Conservation (phyloP, 2,797 vertebrate species). For the Sebastes variabilis region DNA sequence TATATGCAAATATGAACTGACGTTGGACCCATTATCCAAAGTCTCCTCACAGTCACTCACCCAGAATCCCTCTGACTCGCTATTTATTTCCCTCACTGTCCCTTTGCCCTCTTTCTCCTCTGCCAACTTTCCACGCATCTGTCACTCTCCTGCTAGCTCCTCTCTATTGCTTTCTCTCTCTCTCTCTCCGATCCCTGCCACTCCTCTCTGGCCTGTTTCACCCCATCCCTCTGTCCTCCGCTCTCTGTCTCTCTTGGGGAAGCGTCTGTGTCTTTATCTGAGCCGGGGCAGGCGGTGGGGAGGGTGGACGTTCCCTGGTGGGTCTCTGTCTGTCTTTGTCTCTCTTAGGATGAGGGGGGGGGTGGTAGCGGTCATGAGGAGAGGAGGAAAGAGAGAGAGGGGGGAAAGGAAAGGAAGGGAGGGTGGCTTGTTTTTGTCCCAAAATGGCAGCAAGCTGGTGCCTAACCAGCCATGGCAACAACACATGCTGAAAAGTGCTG, state of each 20-base stretch:
- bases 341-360: constrained; percentile 34
- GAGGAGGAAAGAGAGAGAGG: background rate
- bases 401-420: background rate
- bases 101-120: constrained; percentile 63
- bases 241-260: constrained; percentile 52
- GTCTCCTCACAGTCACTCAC: constrained; percentile 48
- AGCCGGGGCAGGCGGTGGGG: constrained; percentile 49
- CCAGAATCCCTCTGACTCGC: constrained; percentile 42
- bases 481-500: constrained; percentile 56
- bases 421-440: constrained; percentile 49
- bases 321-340: constrained; percentile 69
- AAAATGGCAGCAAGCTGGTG: constrained; percentile 53
- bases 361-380: background rate
- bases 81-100: constrained; percentile 63
- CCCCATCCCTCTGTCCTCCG: constrained; percentile 59
- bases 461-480: constrained; percentile 63
- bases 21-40: constrained; percentile 32
- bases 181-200: constrained; percentile 19
- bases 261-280: constrained; percentile 75
- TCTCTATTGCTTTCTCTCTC: constrained; percentile 21
- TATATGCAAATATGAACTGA: constrained; percentile 65
- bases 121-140: constrained; percentile 68
- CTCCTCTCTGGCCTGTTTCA: constrained; percentile 69
- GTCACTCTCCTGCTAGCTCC: constrained; percentile 62
- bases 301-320: constrained; percentile 69